Conservation (phyloP, 2,113 vertebrate species). For the Oryzias woworae region DNA sequence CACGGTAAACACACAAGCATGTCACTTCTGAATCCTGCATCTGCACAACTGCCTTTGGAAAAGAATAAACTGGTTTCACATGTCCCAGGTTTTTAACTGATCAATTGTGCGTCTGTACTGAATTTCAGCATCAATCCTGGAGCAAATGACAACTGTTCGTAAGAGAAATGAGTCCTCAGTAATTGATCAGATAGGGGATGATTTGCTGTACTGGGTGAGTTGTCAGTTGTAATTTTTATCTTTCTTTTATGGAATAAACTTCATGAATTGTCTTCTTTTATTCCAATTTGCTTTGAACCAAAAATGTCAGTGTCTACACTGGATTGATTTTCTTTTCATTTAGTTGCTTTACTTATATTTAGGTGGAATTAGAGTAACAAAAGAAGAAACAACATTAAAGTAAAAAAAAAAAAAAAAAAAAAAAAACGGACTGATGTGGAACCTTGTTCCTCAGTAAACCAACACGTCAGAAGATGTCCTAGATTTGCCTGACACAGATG, state of each 20-base stretch:
- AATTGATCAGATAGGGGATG: constrained; percentile 93
- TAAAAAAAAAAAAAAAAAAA: constrained; percentile 11
- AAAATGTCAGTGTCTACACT: too few relatives aligned
- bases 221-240: constrained; percentile 40
- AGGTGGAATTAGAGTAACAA: too few relatives aligned
- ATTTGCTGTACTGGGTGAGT: constrained; percentile 94
- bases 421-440: background rate
- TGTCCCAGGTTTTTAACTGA: constrained; percentile 14
- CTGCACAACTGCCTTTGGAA: too few relatives aligned
- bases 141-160: constrained; percentile 90
- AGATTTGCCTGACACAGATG: constrained; percentile 40
- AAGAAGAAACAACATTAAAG: background rate
- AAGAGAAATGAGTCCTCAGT: constrained; percentile 93
- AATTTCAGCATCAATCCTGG: constrained; percentile 85
- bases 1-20: constrained; percentile 77
- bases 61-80: too few relatives aligned
- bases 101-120: constrained; percentile 13
- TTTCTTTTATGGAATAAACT: constrained; percentile 50
- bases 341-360: too few relatives aligned
- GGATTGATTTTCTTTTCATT: too few relatives aligned
- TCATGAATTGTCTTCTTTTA: constrained; percentile 14
- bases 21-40: too few relatives aligned
- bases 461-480: constrained; percentile 39
- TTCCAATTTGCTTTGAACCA: too few relatives aligned
- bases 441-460: constrained; percentile 22